A percentile compares a stretch with the other conserved stretches of the same genome.
Evolutionary conservation across 2,113 vertebrate genomes (phyloP).

Genomic region (Psilopsiagon aurifrons): DNA sequence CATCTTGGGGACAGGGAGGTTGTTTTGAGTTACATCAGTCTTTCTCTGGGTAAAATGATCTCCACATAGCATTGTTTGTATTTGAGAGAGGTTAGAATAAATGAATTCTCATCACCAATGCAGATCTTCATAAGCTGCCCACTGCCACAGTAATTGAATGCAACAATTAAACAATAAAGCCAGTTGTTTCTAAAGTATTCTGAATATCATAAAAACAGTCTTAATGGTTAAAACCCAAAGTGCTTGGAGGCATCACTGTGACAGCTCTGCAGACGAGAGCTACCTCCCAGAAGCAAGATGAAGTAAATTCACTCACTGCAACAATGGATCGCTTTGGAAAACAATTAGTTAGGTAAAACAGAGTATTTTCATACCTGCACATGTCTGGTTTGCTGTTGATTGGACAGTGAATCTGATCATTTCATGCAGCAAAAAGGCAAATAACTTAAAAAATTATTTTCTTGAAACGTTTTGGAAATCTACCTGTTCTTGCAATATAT

Average conservation of each 20-base stretch:
- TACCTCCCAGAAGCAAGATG: background rate
- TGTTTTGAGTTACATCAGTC: background rate
- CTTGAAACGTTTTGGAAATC: conserved; percentile 31
- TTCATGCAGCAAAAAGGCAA: conserved; percentile 16
- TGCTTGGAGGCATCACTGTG: background rate
- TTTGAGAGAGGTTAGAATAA: conserved; percentile 14
- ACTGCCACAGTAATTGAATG: background rate
- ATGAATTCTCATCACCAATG: background rate
- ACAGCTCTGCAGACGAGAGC: conserved; percentile 14
- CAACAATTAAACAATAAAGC: conserved; percentile 20
- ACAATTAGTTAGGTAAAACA: background rate
- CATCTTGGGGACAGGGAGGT: background rate
- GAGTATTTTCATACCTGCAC: conserved; percentile 13
- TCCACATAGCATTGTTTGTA: background rate
- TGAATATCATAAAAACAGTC: background rate
- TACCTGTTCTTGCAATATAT: conserved; percentile 7
- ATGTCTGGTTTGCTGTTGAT: background rate
- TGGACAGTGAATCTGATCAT: conserved; percentile 14
- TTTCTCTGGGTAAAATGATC: background rate
- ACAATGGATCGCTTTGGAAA: conserved; percentile 6
- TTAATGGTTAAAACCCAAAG: conserved; percentile 1
- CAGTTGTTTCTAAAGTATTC: conserved; percentile 37
- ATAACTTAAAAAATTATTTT: conserved; percentile 40
- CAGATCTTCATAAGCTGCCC: conserved; percentile 15
- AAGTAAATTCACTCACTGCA: conserved; percentile 25